Conservation (phyloP, 2,888 invertebrate genomes). For the Parnassius smintheus region DNA sequence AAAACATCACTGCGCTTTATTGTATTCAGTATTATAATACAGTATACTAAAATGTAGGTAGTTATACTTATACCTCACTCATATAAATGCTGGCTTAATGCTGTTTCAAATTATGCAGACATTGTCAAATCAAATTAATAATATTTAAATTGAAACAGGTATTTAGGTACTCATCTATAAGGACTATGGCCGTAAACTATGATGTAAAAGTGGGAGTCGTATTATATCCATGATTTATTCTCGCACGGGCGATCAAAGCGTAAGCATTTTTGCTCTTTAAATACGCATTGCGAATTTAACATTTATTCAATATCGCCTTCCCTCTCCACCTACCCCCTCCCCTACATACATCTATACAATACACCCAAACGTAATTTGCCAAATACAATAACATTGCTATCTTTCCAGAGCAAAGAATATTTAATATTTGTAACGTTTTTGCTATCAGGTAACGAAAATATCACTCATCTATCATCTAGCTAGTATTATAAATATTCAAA, state of each 20-base stretch:
- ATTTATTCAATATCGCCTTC: conserved; percentile 28
- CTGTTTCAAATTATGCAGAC: no score
- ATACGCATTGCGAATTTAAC: conserved; percentile 29
- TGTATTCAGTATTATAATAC: no score
- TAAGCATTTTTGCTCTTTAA: conserved; percentile 26
- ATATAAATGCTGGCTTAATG: no score
- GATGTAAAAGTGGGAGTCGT: conserved; percentile 14
- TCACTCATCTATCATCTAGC: conserved; percentile 17
- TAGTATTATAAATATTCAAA: conserved; percentile 17
- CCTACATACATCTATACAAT: conserved; percentile 17
- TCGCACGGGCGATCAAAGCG: conserved; percentile 22
- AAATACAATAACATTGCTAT: conserved; percentile 15
- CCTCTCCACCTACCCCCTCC: neutral
- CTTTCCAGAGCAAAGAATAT: no score
- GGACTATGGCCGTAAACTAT: neutral
- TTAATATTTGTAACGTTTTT: no score
- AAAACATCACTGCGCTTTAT: no score
- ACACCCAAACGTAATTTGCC: conserved; percentile 22
- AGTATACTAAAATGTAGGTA: no score
- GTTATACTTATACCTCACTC: no score
- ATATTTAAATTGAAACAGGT: no score
- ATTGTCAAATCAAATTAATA: no score
- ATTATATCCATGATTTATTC: conserved; percentile 29
- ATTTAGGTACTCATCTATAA: neutral
- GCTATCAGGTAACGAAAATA: neutral